Base-by-base conservation (phyloP, 2,888 invertebrate genomes). In the Mesorhabditis spiculigera region DNA sequence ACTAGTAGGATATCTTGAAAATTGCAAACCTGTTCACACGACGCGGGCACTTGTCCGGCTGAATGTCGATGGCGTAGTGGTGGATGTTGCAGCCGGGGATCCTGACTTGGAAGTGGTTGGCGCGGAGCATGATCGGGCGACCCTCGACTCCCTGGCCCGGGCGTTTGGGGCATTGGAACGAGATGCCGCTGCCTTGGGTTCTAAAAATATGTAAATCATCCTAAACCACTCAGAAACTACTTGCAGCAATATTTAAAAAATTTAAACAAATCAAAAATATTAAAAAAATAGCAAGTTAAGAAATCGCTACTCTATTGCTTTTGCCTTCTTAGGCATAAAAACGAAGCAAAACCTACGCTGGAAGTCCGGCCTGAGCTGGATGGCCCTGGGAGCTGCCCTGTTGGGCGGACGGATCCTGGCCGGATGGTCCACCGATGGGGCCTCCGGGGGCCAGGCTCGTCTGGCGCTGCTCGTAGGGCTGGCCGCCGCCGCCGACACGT, bases 41-140 rank as follows among this genome's bases (percentile, higher is more conserved):
- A 81, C 98, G 90, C 67, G 98, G 98, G 88, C 98, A 99, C 89
- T 99, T 99, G 88, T 99, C 98, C 62, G 98, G 98, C 86, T 94
- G 94, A 87, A 99, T 97, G 87, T 93, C 94, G 79, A 99, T 93
- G 88, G 97, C 95, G 88, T 99, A 99, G 88, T 98, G 98, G 89
- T 98, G 97, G 69, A 99, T 95, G 88, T 92, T 95, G 71, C 97
- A 95, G 85, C 96, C 91, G 42, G 98, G 98, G 93, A 99, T 97
- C 67, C 94, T 92, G 86, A 98, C 84, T 90, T 96, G 95, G 89
- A 99, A 99, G 89, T 99, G 98, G 89, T 99, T 99, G 78, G 98
- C 98, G 81, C 96, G 91, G 80, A 99, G 90, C 86, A 93, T 91
- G 82, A 99, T 98, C 68, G 94, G 93, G 72, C 96, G 90, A 70